phyloP scores from a whole-genome alignment of 2,113 vertebrate genomes.

The Pseudopipra pipra region DNA sequence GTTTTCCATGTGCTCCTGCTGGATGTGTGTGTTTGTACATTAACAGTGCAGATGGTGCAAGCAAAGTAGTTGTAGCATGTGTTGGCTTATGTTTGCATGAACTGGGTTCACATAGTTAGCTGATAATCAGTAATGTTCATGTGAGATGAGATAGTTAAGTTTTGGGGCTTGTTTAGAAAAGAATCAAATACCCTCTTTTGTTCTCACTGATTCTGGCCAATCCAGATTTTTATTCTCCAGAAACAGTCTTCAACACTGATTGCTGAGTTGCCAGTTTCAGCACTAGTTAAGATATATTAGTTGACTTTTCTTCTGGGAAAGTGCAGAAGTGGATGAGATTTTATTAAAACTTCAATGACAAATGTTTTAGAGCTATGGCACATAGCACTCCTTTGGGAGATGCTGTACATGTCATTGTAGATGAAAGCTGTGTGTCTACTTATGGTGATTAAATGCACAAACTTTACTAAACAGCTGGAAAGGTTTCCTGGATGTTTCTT shows the following conservation, averaged over 20 bases:
- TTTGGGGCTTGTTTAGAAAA: neutral
- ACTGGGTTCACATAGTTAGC: neutral
- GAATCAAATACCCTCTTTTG: neutral
- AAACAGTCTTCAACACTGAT: neutral
- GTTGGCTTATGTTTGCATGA: neutral
- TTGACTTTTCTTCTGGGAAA: neutral
- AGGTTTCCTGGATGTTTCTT: neutral
- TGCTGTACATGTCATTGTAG: neutral
- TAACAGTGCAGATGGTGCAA: too few species aligned
- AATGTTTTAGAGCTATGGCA: neutral
- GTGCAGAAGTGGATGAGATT: neutral
- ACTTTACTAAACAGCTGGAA: neutral
- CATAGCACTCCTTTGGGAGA: neutral
- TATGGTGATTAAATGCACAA: neutral
- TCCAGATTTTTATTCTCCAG: neutral
- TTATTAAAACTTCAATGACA: neutral
- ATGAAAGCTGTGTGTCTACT: neutral
- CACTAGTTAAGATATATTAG: neutral
- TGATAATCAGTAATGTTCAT: neutral
- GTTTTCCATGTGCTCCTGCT: neutral
- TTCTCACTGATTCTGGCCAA: neutral
- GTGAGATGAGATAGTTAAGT: neutral
- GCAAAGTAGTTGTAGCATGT: neutral
- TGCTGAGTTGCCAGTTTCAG: neutral
- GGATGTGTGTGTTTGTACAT: rapidly evolving